Evolutionary conservation across 2,113 vertebrate species (phyloP), one percentile per base, ranked within the genome.

Genomic region (Okapia johnstoni): DNA sequence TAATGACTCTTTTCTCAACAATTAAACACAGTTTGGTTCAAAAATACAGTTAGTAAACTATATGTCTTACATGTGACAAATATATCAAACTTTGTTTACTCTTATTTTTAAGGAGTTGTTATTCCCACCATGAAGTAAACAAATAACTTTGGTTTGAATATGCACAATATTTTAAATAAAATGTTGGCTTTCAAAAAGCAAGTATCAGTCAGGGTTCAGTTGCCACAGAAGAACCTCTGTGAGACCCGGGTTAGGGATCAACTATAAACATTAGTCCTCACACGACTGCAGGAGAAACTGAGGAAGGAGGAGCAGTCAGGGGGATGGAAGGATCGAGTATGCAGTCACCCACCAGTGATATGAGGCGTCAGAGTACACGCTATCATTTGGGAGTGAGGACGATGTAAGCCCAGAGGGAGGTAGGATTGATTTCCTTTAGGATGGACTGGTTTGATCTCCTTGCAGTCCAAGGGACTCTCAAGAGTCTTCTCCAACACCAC

Each of bases 11-110:
- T 81, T 87, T 48, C 43, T 60, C 57, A 30, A 88, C n/a, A 80
- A 60, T 28, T 94, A 92, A 91, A 88, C 50, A 93, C 84, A 77
- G 33, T 80, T 63, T 93, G 63, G 43, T 80, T 88, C 43, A 93
- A 61, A 88, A 93, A 90, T 70, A 77, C 7, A 84, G 17, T 52
- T 6, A 12, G 19, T 52, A 92, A 92, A 88, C 28, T 87, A 12
- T 23, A 55, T 46, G 33, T 11, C 50, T 66, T 66, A n/a, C 19
- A 33, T 10, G 26, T 36, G 13, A 92, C 52, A 85, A 54, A 25
- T n/a, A 36, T 16, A 70, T 85, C 58, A 92, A 94, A 86, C 84
- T 95, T 21, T n/a, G 70, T 86, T 36, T n/a, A 21, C 23, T 88
- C 17, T n/a, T 26, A 40, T 88, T 90, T 95, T 88, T 84, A 55